phyloP scores from a whole-genome alignment of 1,140 invertebrate species.

The Cephus cinctus region DNA sequence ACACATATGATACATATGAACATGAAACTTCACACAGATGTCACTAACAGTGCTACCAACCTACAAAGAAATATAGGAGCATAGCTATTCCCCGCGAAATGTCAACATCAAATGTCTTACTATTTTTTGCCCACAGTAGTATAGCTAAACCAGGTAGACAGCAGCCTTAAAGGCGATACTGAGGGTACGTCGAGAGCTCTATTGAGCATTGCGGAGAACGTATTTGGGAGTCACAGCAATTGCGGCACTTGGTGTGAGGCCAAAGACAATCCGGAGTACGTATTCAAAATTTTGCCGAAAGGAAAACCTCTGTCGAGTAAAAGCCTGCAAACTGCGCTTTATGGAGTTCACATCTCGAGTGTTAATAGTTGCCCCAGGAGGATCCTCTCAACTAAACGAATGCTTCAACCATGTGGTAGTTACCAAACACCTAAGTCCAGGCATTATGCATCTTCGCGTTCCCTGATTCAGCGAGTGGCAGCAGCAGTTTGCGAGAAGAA shows the following conservation, averaged over 20 bases:
- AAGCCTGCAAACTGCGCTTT: slow-evolving; percentile 1
- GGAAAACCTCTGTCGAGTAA: slow-evolving; percentile 5
- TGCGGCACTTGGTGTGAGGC: slow-evolving; percentile 11
- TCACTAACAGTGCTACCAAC: too few relatives aligned
- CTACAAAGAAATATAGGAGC: too few relatives aligned
- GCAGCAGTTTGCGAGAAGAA: slow-evolving; percentile 10
- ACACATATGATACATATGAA: too few relatives aligned
- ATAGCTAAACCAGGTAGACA: too few relatives aligned
- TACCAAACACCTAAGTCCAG: slow-evolving; percentile 5
- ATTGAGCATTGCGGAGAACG: slow-evolving; percentile 7
- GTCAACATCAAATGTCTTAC: too few relatives aligned
- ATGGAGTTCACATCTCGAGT: slow-evolving; percentile 1
- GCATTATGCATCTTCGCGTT: slow-evolving; percentile 6
- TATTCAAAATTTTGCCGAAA: slow-evolving; percentile 9
- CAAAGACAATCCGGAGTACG: slow-evolving; percentile 10
- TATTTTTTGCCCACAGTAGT: too few relatives aligned
- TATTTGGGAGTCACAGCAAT: slow-evolving; percentile 5
- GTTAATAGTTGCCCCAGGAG: slow-evolving; percentile 5
- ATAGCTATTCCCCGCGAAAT: too few relatives aligned
- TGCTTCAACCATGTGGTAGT: slow-evolving; percentile 12
- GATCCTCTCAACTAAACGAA: slow-evolving; percentile 13
- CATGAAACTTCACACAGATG: too few relatives aligned
- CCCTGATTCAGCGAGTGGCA: neutral
- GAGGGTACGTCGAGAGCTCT: slow-evolving; percentile 2
- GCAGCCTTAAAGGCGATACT: slow-evolving; percentile 4